Evolutionary conservation across 2,113 vertebrate genomes (phyloP).

Genomic region (Alexandromys fortis): DNA sequence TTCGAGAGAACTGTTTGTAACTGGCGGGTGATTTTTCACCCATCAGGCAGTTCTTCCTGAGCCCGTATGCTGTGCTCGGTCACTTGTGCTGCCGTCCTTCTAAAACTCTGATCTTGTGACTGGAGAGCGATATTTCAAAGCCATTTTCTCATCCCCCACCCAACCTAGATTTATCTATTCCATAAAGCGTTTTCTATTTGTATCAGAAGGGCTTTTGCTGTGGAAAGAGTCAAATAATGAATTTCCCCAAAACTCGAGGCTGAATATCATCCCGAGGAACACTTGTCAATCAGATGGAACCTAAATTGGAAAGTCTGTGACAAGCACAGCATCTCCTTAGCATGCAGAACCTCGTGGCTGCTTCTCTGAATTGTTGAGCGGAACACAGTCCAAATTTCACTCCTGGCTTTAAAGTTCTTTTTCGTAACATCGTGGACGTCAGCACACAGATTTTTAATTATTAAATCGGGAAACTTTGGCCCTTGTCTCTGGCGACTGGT

Average conservation of each 20-base stretch:
- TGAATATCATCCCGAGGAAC: constrained; percentile 60
- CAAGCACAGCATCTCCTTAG: constrained; percentile 58
- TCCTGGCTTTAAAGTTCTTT: constrained; percentile 80
- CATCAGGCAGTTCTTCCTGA: background rate
- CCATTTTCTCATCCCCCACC: constrained; percentile 54
- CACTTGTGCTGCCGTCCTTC: background rate
- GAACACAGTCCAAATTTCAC: constrained; percentile 72
- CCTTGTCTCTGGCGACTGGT: constrained; percentile 71
- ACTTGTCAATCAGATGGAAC: constrained; percentile 76
- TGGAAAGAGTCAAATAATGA: constrained; percentile 51
- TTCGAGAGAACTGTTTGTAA: constrained; percentile 69
- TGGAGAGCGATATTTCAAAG: constrained; percentile 40
- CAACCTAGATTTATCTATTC: constrained; percentile 67
- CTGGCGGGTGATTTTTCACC: constrained; percentile 1
- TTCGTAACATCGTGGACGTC: constrained; percentile 75
- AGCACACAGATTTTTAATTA: constrained; percentile 82
- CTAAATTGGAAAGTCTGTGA: constrained; percentile 62
- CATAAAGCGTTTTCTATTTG: constrained; percentile 39
- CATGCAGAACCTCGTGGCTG: constrained; percentile 50
- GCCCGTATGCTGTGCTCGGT: background rate
- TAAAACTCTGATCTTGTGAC: constrained; percentile 38
- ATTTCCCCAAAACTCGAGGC: constrained; percentile 63
- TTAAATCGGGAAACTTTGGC: constrained; percentile 67
- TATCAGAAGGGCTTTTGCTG: constrained; percentile 51
- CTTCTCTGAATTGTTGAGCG: constrained; percentile 74